Percentiles rank a stretch among this genome's conserved stretches.
These are phyloP conservation scores for Atta cephalotes DNA, from an alignment of 1,140 invertebrate genomes.

Conservation along the genomic window DNA sequence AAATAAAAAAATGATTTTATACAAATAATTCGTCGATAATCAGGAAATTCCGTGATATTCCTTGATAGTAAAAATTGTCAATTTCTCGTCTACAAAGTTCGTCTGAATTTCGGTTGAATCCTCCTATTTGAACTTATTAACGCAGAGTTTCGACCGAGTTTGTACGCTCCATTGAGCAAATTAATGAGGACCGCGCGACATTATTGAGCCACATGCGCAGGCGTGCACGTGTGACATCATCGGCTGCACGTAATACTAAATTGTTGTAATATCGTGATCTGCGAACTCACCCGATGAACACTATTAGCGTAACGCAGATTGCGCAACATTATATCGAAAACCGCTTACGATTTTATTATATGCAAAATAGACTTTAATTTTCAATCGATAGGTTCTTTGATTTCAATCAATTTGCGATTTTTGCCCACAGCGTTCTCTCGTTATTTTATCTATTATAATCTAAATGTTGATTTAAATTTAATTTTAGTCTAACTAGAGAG, in stretches of 20 bases:
- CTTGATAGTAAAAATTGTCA: no score
- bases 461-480: background rate
- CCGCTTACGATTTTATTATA: background rate
- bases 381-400: background rate
- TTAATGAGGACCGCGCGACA: constrained; percentile 58
- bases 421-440: background rate
- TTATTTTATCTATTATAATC: background rate
- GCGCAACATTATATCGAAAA: constrained; percentile 25
- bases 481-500: background rate
- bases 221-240: constrained; percentile 50
- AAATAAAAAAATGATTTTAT: no score
- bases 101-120: background rate
- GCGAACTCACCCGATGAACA: background rate
- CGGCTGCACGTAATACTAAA: constrained; percentile 22
- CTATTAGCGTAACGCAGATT: constrained; percentile 31
- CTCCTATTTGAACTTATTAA: background rate
- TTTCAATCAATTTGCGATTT: background rate
- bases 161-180: constrained; percentile 58
- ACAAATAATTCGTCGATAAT: no score
- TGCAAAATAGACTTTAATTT: background rate
- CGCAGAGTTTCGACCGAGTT: background rate
- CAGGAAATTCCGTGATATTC: no score
- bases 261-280: constrained; percentile 57
- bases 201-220: constrained; percentile 52
- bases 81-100: background rate